Conservation (phyloP, 2,113 vertebrate species). For the Promerops cafer region DNA sequence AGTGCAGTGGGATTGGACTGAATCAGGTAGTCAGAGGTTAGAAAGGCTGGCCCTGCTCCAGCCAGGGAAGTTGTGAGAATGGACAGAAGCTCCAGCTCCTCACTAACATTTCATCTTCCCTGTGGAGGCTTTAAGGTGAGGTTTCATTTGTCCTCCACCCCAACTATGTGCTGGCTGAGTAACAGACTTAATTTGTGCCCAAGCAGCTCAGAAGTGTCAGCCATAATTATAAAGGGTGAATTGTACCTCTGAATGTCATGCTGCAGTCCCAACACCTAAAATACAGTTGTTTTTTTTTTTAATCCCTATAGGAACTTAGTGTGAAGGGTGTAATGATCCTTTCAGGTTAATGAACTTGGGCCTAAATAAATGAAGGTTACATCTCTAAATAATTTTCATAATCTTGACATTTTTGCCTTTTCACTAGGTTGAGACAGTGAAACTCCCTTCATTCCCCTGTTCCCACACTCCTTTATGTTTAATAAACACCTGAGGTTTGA, state of each 20-base stretch:
- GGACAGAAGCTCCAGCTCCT: accelerated
- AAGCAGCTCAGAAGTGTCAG: neutral
- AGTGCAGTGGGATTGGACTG: neutral
- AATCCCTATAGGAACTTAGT: neutral
- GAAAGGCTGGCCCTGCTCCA: neutral
- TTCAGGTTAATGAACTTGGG: neutral
- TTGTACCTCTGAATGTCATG: neutral
- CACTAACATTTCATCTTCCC: accelerated
- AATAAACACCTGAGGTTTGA: neutral
- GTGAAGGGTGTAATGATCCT: neutral
- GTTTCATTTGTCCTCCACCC: accelerated
- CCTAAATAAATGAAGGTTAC: neutral
- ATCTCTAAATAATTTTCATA: neutral
- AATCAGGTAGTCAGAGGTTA: neutral
- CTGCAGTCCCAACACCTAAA: neutral
- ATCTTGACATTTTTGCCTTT: neutral
- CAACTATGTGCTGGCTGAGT: accelerated
- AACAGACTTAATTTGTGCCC: neutral
- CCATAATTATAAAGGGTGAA: neutral
- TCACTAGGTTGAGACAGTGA: neutral
- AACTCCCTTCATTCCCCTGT: neutral
- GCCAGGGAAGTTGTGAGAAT: neutral
- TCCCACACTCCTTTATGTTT: neutral
- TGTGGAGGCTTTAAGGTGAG: accelerated
- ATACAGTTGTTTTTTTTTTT: neutral